Percentiles rank a stretch among this genome's conserved stretches.
These are phyloP conservation scores for honey bee (Apis mellifera) DNA, from an alignment of 1,140 invertebrate species.

Conservation along the genomic window Amel_HAv3.1 CM009935.2:2247001-2247500, in stretches of 20 bases:
- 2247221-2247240: slow-evolving; percentile 68
- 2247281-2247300: slow-evolving; percentile 38
- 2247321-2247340: background rate
- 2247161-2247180: slow-evolving; percentile 53
- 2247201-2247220: slow-evolving; percentile 75
- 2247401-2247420: slow-evolving; percentile 34
- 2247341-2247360: slow-evolving; percentile 17
- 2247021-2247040: slow-evolving; percentile 47
- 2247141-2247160: slow-evolving; percentile 21
- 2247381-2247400: slow-evolving; percentile 49
- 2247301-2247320: background rate
- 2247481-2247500: background rate
- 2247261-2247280: slow-evolving; percentile 31
- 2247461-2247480: slow-evolving; percentile 2
- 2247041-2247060: slow-evolving; percentile 55
- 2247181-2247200: slow-evolving; percentile 59
- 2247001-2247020: slow-evolving; percentile 34
- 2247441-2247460: slow-evolving; percentile 23
- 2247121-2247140: slow-evolving; percentile 40
- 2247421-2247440: slow-evolving; percentile 20
- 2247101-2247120: slow-evolving; percentile 29
- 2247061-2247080: slow-evolving; percentile 42
- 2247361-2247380: slow-evolving; percentile 54
- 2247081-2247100: slow-evolving; percentile 12
- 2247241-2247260: slow-evolving; percentile 58